Evolutionary conservation across 2,113 vertebrate genomes (phyloP).

Genomic region (Trogon surrucura): DNA sequence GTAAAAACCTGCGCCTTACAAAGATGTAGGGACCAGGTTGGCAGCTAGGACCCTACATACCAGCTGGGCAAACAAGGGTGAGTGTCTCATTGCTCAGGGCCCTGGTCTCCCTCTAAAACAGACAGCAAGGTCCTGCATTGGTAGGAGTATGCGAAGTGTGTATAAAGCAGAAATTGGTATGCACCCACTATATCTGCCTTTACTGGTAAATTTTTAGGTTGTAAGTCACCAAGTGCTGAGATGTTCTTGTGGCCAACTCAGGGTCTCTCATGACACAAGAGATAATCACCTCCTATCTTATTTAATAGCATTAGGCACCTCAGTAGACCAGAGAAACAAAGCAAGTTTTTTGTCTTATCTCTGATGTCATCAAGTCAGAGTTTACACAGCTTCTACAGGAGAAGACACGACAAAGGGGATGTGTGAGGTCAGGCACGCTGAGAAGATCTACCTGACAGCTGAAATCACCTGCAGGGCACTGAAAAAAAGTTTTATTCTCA

Average conservation of each 20-base stretch:
- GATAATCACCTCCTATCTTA: background rate
- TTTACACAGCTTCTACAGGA: background rate
- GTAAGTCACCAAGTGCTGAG: fast-evolving
- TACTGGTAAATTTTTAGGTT: background rate
- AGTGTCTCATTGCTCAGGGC: background rate
- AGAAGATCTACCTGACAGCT: background rate
- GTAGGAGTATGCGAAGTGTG: fast-evolving
- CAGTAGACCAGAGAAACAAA: background rate
- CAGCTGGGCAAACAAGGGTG: background rate
- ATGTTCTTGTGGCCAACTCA: background rate
- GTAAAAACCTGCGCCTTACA: background rate
- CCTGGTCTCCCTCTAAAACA: background rate
- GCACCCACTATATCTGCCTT: background rate
- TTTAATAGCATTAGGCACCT: background rate
- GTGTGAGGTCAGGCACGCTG: background rate
- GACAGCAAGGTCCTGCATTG: background rate
- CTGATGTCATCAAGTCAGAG: background rate
- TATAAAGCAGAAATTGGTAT: background rate
- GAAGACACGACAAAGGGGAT: background rate
- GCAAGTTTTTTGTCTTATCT: background rate
- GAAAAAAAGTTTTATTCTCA: background rate
- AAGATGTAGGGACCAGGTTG: fast-evolving
- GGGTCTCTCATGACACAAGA: fast-evolving
- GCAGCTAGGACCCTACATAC: background rate
- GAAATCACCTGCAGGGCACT: background rate